phyloP scores from a whole-genome alignment of 2,113 vertebrate genomes.

The Apodemus speciosus region DNA sequence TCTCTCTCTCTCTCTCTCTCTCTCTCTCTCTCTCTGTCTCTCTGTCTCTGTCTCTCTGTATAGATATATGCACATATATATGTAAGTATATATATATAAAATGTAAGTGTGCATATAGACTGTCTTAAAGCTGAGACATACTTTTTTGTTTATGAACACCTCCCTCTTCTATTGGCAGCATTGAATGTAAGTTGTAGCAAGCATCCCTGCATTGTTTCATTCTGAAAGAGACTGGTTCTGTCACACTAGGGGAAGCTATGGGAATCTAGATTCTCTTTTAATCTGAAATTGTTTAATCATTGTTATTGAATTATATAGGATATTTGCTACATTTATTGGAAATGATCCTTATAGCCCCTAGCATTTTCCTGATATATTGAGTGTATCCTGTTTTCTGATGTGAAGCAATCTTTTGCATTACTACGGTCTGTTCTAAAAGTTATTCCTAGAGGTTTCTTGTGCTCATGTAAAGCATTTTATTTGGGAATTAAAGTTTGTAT shows the following conservation, averaged over 20 bases:
- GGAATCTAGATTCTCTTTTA: not conserved
- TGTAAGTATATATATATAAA: not conserved
- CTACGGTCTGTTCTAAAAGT: not conserved
- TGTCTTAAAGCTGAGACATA: not conserved
- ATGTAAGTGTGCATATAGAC: not conserved
- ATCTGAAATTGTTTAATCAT: not conserved
- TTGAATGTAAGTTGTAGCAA: not conserved
- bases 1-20: not conserved
- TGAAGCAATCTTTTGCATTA: constrained; percentile 37
- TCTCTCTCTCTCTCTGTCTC: not conserved
- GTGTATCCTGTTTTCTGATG: not conserved
- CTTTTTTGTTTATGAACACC: not conserved
- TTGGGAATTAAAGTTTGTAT: not conserved
- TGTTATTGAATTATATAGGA: not conserved
- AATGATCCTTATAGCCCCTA: not conserved
- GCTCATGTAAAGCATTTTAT: not conserved
- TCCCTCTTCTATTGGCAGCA: not conserved
- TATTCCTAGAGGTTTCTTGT: not conserved
- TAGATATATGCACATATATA: no score
- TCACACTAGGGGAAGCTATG: not conserved
- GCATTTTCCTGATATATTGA: not conserved
- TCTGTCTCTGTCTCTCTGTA: no score
- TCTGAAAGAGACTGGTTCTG: not conserved
- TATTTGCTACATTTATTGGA: not conserved
- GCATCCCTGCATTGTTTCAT: not conserved